phyloP scores from a whole-genome alignment of 2,797 vertebrate species.

The Gambelia wislizenii region DNA sequence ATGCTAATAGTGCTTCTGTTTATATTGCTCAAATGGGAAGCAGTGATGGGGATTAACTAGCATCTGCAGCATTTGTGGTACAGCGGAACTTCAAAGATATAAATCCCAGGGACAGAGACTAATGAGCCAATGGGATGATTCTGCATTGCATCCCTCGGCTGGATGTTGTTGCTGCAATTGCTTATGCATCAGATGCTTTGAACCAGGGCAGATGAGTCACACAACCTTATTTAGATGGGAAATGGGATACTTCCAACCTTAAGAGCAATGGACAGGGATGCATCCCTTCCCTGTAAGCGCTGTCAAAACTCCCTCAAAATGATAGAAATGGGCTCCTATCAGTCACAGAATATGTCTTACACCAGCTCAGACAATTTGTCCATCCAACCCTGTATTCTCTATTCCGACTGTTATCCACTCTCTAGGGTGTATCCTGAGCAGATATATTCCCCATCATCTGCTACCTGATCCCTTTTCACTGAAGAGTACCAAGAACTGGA shows the following conservation, averaged over 20 bases:
- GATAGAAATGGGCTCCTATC: neutral
- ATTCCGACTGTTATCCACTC: neutral
- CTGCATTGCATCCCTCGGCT: neutral
- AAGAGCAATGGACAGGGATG: neutral
- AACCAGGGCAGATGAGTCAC: neutral
- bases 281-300: neutral
- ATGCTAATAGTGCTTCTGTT: conserved; percentile 56
- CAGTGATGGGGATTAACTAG: conserved; percentile 45
- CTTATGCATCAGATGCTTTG: neutral
- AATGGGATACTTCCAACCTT: neutral
- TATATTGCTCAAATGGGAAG: conserved; percentile 44
- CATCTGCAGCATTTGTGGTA: neutral
- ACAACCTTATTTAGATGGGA: neutral
- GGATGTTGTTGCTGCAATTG: neutral
- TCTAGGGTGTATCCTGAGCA: neutral
- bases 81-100: conserved; percentile 11
- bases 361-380: neutral
- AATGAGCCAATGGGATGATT: neutral
- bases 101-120: neutral
- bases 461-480: neutral
- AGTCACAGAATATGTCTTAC: neutral
- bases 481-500: neutral
- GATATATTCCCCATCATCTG: neutral
- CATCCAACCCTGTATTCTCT: neutral
- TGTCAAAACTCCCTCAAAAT: neutral